Percentiles rank a stretch among this genome's conserved stretches.
Conservation (phyloP, 2,797 vertebrate species). For the Phaenicophaeus curvirostris region DNA sequence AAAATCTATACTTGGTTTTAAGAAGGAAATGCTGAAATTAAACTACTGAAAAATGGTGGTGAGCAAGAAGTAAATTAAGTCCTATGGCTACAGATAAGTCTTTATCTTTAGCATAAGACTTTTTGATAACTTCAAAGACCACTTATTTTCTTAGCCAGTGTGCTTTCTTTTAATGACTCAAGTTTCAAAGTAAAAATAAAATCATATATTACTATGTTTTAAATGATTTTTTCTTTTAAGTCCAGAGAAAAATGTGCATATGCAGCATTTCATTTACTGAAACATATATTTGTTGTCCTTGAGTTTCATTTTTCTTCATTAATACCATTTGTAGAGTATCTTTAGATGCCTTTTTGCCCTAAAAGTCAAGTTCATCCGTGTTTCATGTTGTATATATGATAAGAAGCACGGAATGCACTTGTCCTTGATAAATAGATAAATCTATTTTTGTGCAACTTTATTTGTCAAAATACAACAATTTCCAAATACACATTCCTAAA, state of each 20-base stretch:
- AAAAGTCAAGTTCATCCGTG: neutral
- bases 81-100: neutral
- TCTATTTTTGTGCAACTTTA: neutral
- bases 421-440: neutral
- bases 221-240: slow-evolving; percentile 22
- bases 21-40: slow-evolving; percentile 20
- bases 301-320: slow-evolving; percentile 17
- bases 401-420: neutral
- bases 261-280: slow-evolving; percentile 1
- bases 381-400: neutral
- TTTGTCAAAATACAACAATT: neutral
- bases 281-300: neutral
- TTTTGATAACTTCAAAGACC: slow-evolving; percentile 30
- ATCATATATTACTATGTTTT: neutral
- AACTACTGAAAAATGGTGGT: neutral
- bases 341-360: neutral
- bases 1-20: neutral
- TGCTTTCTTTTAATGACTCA: slow-evolving; percentile 20
- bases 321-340: neutral
- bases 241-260: slow-evolving; percentile 16
- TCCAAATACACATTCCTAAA: neutral
- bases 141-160: slow-evolving; percentile 7
- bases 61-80: slow-evolving; percentile 43
- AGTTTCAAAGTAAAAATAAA: slow-evolving; percentile 34
- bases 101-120: slow-evolving; percentile 9